Conservation (phyloP, 1,140 invertebrate species). For the Amphibalanus amphitrite region DNA sequence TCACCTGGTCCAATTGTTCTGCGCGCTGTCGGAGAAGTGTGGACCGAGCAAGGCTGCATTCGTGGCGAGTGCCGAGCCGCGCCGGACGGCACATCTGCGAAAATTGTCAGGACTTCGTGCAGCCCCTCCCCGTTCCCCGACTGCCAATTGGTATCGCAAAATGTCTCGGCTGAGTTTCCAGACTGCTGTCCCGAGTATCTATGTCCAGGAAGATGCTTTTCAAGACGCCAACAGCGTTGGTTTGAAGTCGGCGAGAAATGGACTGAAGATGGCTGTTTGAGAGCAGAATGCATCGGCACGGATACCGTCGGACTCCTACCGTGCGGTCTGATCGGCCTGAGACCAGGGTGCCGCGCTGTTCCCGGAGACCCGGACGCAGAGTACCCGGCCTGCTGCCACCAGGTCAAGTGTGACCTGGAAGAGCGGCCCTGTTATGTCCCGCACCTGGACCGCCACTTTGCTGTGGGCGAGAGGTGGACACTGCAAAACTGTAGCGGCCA, state of each 20-base stretch:
- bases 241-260: background rate
- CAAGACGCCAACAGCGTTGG: background rate
- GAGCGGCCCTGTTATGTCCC: too few species aligned
- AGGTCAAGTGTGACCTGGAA: background rate
- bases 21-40: background rate
- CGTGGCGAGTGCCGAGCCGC: background rate
- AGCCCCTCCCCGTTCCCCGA: too few species aligned
- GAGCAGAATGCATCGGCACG: background rate
- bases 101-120: background rate
- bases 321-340: background rate
- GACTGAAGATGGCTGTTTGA: background rate
- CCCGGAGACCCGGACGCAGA: background rate
- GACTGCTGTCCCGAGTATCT: background rate
- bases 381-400: background rate
- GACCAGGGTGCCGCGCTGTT: background rate
- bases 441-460: too few species aligned
- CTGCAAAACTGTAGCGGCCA: too few species aligned
- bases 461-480: too few species aligned
- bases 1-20: too few species aligned
- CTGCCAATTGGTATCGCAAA: background rate
- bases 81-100: background rate
- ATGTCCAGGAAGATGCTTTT: background rate
- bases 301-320: background rate
- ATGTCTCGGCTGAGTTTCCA: background rate
- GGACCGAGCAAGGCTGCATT: background rate